Base-by-base conservation (phyloP, 2,797 vertebrate species). In the Pristis pectinata region DNA sequence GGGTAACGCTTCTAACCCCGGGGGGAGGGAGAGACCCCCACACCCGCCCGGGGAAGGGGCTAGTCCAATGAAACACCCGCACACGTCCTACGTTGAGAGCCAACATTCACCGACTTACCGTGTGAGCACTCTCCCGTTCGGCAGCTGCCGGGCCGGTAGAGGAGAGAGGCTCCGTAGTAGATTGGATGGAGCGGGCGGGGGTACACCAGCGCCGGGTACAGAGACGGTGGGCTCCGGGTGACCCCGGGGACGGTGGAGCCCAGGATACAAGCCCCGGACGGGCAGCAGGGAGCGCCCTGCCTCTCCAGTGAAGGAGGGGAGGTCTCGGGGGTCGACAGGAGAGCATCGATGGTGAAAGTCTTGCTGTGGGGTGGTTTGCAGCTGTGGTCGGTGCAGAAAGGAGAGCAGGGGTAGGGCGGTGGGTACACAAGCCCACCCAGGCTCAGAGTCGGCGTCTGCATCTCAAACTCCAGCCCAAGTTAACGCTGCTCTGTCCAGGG, bases 331-430 rank as follows among this genome's bases (percentile, higher is more conserved):
- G 96, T 97, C 17, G 97, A 97, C 64, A 98, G 97, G 94, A 98
- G 96, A 79, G 98, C 97, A 15, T 98, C 98, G 53, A 98, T 97
- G 4, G 98, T 98, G 96, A 98, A 98, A 0, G 98, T 97, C 94
- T 97, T 97, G 9, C 96, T 97, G 27, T 53, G 95, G 83, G 95
- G 67, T n/a, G 96, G 96, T 95, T 96, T 97, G 27, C 97, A 77
- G 44, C 70, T 0, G 95, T 94, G 5, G 94, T 96, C 97, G 41
- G 95, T 95, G 67, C 96, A 96, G 9, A 96, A 95, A 30, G 96
- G 49, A 92, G 96, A 96, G 96, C 97, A 96, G 96, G 97, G 96
- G 24, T 67, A 72, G 96, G 97, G 96, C 97, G 96, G n/a, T 0
- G 96, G 72, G 95, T 95, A 96, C 94, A 95, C 96, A 22, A 95